These are phyloP conservation scores for Hepsetus odoe DNA, from an alignment of 2,113 vertebrate species.

Conservation along the genomic window DNA sequence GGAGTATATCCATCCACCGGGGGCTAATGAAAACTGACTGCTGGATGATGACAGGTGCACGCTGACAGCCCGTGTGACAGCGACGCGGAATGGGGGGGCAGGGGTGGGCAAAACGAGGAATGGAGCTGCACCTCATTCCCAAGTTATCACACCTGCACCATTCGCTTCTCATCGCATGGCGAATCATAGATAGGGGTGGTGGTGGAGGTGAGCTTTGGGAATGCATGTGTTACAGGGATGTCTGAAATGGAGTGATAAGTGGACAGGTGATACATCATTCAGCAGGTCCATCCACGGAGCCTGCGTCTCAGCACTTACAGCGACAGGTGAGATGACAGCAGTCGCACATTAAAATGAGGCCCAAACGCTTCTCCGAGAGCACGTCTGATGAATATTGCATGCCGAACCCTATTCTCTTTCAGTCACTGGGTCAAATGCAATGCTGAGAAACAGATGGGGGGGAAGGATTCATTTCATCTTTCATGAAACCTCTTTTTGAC, in stretches of 20 bases:
- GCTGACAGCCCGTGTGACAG: slow-evolving; percentile 61
- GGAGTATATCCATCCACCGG: slow-evolving; percentile 41
- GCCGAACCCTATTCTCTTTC: slow-evolving; percentile 9
- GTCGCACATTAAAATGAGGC: slow-evolving; percentile 61
- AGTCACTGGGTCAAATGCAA: slow-evolving; percentile 2
- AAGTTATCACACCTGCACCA: slow-evolving; percentile 29
- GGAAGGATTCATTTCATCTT: slow-evolving; percentile 18
- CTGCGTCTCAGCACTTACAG: slow-evolving; percentile 65
- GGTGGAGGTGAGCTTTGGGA: slow-evolving; percentile 10
- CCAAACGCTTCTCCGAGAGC: slow-evolving; percentile 64
- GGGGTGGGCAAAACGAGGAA: not conserved
- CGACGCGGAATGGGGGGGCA: slow-evolving; percentile 48
- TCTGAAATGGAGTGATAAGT: slow-evolving; percentile 53
- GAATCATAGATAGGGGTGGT: not conserved
- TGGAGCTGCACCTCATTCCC: not conserved
- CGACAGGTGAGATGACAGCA: slow-evolving; percentile 68
- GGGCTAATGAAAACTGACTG: slow-evolving; percentile 73
- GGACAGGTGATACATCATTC: slow-evolving; percentile 78
- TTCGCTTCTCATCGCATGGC: slow-evolving; percentile 51
- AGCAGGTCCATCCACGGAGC: slow-evolving; percentile 60
- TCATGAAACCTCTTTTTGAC: not conserved
- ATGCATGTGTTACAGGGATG: not conserved
- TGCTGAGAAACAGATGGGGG: not conserved
- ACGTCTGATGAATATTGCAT: slow-evolving; percentile 52
- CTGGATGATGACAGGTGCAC: slow-evolving; percentile 71